These are phyloP conservation scores for Oscheius sp. DNA, from an alignment of 1,140 invertebrate species.

Conservation along the genomic window DNA sequence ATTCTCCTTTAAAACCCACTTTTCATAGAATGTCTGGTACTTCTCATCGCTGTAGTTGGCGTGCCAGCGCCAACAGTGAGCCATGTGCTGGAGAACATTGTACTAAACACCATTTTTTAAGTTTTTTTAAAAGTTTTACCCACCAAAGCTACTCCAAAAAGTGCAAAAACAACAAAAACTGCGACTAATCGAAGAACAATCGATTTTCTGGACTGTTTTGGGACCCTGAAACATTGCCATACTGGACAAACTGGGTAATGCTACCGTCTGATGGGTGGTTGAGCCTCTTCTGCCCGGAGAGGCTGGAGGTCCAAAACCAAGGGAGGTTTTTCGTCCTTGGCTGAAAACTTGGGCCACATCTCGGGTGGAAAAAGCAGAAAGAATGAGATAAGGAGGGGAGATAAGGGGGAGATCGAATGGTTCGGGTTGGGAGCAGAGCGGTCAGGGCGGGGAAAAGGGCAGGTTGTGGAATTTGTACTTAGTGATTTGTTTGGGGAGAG, in stretches of 20 bases:
- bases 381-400: not conserved
- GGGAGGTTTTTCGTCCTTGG: not conserved
- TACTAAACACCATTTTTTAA: not conserved
- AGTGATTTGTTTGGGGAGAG: too few relatives aligned
- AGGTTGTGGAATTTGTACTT: too few relatives aligned
- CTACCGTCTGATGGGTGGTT: not conserved
- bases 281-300: not conserved
- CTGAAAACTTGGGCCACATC: slow-evolving; percentile 1
- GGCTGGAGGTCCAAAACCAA: not conserved
- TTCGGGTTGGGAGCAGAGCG: too few relatives aligned
- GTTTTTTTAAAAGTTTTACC: not conserved
- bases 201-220: not conserved
- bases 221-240: not conserved
- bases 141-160: not conserved
- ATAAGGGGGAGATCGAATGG: not conserved
- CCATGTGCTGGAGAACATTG: not conserved
- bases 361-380: too few relatives aligned
- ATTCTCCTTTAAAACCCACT: not conserved
- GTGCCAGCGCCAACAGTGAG: not conserved
- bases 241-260: not conserved
- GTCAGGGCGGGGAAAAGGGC: too few relatives aligned
- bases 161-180: not conserved
- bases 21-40: not conserved
- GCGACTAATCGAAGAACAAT: not conserved
- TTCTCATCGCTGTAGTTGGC: not conserved